phyloP scores from a whole-genome alignment of 2,797 vertebrate species.

The Microcaecilia unicolor region DNA sequence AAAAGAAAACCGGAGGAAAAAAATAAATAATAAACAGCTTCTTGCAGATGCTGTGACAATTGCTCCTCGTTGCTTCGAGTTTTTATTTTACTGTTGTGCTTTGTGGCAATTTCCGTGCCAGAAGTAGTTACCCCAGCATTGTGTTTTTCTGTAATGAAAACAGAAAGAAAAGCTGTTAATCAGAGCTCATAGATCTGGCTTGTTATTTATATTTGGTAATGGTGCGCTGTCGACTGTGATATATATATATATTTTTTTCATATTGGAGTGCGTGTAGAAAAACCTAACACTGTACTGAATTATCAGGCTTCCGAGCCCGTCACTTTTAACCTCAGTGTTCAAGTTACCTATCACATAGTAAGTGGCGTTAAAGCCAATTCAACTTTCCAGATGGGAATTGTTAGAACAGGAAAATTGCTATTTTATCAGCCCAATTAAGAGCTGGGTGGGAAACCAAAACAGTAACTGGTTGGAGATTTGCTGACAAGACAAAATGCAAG shows the following conservation, averaged over 20 bases:
- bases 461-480: no score
- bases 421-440: no score
- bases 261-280: conserved; percentile 3
- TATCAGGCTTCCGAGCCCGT: not conserved
- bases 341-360: no score
- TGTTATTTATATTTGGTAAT: conserved; percentile 2
- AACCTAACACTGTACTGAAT: not conserved
- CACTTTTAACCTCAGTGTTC: not conserved
- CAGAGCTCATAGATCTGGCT: not conserved
- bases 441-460: no score
- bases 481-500: no score
- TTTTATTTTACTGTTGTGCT: conserved; percentile 82
- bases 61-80: conserved; percentile 57
- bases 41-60: conserved; percentile 58
- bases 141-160: conserved; percentile 65
- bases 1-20: no score
- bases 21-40: conserved; percentile 72
- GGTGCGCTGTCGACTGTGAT: not conserved
- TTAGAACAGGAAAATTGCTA: no score
- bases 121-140: conserved; percentile 71
- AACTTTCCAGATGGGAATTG: no score
- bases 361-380: no score
- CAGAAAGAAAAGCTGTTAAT: conserved; percentile 32
- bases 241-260: no score
- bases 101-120: conserved; percentile 77